Evolutionary conservation across 2,797 vertebrate genomes (phyloP).

Genomic region (Sylvilagus floridanus): DNA sequence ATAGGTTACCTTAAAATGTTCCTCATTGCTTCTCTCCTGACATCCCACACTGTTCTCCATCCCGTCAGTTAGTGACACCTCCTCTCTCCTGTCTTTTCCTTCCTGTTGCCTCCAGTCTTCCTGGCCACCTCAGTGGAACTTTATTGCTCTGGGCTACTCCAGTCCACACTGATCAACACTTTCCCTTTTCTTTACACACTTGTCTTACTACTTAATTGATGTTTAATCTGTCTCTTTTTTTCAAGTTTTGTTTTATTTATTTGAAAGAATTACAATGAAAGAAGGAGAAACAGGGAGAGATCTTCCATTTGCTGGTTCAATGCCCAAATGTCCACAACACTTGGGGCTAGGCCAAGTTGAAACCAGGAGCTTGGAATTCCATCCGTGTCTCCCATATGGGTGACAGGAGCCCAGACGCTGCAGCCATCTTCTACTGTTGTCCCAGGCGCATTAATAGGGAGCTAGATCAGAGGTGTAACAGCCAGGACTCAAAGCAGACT

Average conservation of each 20-base stretch:
- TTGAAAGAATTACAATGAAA: no score
- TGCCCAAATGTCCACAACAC: no score
- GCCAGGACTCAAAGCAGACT: background rate
- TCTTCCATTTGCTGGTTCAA: background rate
- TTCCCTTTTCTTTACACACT: background rate
- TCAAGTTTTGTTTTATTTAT: background rate
- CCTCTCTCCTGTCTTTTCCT: background rate
- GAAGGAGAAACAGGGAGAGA: no score
- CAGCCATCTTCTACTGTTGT: no score
- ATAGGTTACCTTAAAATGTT: constrained; percentile 46
- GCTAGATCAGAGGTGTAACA: no score
- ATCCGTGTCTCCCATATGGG: no score
- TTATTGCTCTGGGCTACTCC: background rate
- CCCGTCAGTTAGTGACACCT: background rate
- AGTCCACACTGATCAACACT: background rate
- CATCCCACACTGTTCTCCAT: background rate
- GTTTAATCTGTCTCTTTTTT: background rate
- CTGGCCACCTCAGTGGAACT: background rate
- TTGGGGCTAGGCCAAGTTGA: no score
- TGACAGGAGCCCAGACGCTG: no score
- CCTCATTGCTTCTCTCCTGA: background rate
- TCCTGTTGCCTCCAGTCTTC: background rate
- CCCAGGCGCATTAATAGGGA: no score
- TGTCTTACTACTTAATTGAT: background rate
- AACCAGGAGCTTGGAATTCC: no score